These are phyloP conservation scores for Drosophila teissieri DNA, from an alignment of 1,140 invertebrate species.

Conservation along the genomic window DNA sequence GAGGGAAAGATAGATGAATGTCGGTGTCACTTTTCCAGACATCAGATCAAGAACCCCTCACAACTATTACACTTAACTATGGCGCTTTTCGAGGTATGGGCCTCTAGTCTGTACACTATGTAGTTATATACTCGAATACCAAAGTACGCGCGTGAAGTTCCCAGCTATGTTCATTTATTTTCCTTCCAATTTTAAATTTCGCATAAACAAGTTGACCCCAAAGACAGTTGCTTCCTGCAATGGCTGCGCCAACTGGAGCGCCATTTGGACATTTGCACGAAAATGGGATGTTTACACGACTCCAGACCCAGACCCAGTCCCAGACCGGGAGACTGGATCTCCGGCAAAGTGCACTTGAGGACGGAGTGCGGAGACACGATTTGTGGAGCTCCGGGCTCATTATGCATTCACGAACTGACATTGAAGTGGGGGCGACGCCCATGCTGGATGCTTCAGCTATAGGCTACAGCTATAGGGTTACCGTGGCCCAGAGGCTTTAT, in stretches of 20 bases:
- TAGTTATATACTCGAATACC: neutral
- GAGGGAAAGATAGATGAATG: neutral
- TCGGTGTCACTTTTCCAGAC: neutral
- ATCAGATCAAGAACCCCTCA: too few species aligned
- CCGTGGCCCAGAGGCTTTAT: slow-evolving; percentile 69
- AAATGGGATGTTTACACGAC: slow-evolving; percentile 53
- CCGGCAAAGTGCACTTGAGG: slow-evolving; percentile 71
- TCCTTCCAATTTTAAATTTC: slow-evolving; percentile 22
- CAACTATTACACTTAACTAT: too few species aligned
- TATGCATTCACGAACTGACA: slow-evolving; percentile 80
- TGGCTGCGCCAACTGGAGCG: slow-evolving; percentile 44
- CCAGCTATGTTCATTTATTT: neutral
- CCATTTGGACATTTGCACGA: slow-evolving; percentile 30
- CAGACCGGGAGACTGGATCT: slow-evolving; percentile 11
- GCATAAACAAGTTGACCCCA: slow-evolving; percentile 47
- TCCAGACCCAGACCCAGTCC: neutral
- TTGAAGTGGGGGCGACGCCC: slow-evolving; percentile 73
- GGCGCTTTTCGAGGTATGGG: neutral
- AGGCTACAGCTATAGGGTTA: slow-evolving; percentile 58
- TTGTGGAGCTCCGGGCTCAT: slow-evolving; percentile 48
- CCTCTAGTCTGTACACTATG: neutral
- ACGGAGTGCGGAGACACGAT: slow-evolving; percentile 48
- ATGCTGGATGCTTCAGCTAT: slow-evolving; percentile 21
- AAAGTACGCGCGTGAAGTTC: slow-evolving; percentile 14
- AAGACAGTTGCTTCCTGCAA: slow-evolving; percentile 71